phyloP scores from a whole-genome alignment of 2,888 invertebrate species.

The Frankliniella intonsa region DNA sequence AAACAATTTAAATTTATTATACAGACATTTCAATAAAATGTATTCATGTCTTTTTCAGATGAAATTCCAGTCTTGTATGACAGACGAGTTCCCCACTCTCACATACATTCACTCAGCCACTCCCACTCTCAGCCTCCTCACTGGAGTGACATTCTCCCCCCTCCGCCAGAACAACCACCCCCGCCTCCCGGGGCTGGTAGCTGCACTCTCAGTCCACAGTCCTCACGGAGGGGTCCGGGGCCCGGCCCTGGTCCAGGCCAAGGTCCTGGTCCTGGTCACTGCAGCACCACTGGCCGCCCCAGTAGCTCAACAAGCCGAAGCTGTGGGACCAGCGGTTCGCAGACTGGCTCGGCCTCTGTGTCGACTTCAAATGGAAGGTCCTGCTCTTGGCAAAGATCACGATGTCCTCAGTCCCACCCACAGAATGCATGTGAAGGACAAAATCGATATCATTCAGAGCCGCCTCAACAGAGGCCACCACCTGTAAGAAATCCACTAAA shows the following conservation, averaged over 20 bases:
- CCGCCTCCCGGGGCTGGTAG: conserved; percentile 31
- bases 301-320: background rate
- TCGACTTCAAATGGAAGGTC: background rate
- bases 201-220: background rate
- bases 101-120: conserved; percentile 33
- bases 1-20: conserved; percentile 31
- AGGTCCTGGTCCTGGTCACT: background rate
- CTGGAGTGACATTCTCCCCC: conserved; percentile 40
- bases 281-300: background rate
- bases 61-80: background rate
- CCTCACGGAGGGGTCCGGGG: background rate
- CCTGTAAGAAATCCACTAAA: background rate
- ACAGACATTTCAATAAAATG: background rate
- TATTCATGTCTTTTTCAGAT: background rate
- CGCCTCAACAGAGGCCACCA: background rate
- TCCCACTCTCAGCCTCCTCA: conserved; percentile 37
- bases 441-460: background rate
- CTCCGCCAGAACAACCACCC: conserved; percentile 41
- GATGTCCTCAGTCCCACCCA: background rate
- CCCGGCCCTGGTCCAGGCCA: background rate
- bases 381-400: background rate
- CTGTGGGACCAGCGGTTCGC: background rate
- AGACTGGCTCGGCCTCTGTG: background rate
- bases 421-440: background rate
- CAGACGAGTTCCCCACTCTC: conserved; percentile 22